Evolutionary conservation across 1,140 invertebrate genomes (phyloP).

Genomic region (Drosophila yakuba): DNA sequence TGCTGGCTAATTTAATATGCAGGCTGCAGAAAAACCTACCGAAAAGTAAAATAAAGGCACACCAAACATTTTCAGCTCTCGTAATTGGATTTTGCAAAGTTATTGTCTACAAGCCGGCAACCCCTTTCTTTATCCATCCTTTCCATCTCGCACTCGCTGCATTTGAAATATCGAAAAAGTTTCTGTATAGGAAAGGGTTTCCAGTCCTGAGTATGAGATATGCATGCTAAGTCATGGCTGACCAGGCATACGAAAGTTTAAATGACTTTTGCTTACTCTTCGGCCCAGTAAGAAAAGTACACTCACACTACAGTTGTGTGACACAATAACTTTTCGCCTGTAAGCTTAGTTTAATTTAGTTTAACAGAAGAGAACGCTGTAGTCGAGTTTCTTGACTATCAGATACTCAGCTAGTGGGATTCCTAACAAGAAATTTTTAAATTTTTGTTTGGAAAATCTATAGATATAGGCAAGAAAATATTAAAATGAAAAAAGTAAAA

Average conservation of each 20-base stretch:
- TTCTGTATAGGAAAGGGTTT: conserved; percentile 51
- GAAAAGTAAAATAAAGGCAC: conserved; percentile 43
- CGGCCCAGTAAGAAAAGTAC: conserved; percentile 12
- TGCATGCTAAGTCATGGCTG: conserved; percentile 71
- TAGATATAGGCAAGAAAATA: too few relatives aligned
- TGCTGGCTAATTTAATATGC: conserved; percentile 80
- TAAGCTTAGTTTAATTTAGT: conserved; percentile 81
- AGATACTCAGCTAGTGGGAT: too few relatives aligned
- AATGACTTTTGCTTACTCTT: conserved; percentile 80
- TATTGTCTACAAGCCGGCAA: conserved; percentile 61
- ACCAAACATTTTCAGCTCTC: conserved; percentile 36
- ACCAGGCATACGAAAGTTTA: conserved; percentile 75
- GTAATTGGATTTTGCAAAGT: conserved; percentile 77
- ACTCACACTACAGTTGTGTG: conserved; percentile 32
- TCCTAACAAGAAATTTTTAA: too few relatives aligned
- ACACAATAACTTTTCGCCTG: conserved; percentile 61
- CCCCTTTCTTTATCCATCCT: conserved; percentile 6
- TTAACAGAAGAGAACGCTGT: not conserved
- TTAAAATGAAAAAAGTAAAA: too few relatives aligned
- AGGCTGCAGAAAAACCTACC: conserved; percentile 52
- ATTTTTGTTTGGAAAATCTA: too few relatives aligned
- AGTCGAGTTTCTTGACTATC: too few relatives aligned
- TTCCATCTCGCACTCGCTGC: conserved; percentile 38
- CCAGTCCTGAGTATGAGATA: conserved; percentile 46
- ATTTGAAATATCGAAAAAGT: conserved; percentile 82